A percentile compares a stretch with the other conserved stretches of the same genome.
Conservation (phyloP, 2,797 vertebrate species). For the Coreius guichenoti region DNA sequence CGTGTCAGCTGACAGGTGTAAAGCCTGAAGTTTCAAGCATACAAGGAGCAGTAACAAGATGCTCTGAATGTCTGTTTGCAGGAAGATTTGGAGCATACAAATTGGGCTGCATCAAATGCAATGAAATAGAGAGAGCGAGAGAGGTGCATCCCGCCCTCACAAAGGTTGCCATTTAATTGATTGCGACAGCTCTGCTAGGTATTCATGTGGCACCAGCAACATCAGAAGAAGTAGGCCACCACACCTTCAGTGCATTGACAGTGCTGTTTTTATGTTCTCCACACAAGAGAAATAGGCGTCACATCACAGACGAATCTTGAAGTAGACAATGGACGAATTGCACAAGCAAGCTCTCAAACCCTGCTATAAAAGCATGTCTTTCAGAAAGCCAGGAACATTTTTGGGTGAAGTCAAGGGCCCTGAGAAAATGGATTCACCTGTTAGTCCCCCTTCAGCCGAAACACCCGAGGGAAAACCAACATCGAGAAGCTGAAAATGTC, state of each 20-base stretch:
- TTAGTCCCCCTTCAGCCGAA: slow-evolving; percentile 66
- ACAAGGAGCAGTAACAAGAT: slow-evolving; percentile 63
- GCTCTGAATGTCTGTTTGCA: slow-evolving; percentile 64
- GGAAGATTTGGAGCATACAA: slow-evolving; percentile 60
- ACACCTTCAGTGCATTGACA: slow-evolving; percentile 46
- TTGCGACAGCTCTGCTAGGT: slow-evolving; percentile 66
- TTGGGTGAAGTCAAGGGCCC: slow-evolving; percentile 55
- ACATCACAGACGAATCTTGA: background rate
- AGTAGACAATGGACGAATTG: slow-evolving; percentile 50
- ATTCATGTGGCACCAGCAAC: slow-evolving; percentile 56
- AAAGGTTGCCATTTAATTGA: slow-evolving; percentile 66
- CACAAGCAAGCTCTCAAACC: slow-evolving; percentile 48
- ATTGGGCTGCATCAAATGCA: slow-evolving; percentile 64
- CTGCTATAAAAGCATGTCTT: slow-evolving; percentile 54
- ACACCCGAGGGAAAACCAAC: slow-evolving; percentile 71
- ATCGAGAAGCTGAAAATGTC: slow-evolving; percentile 81
- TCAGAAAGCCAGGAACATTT: slow-evolving; percentile 63
- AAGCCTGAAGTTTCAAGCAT: slow-evolving; percentile 64
- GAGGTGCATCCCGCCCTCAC: slow-evolving; percentile 61
- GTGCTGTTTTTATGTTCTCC: slow-evolving; percentile 54
- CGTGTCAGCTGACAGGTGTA: slow-evolving; percentile 44
- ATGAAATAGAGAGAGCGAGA: slow-evolving; percentile 41
- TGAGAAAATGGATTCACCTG: slow-evolving; percentile 69
- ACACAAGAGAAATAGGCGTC: slow-evolving; percentile 55
- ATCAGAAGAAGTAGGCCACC: slow-evolving; percentile 58